Percentiles rank a stretch among this genome's conserved stretches.
These are phyloP conservation scores for Parauchenoglanis ngamensis DNA, from an alignment of 2,797 vertebrate genomes.

Conservation along the genomic window DNA sequence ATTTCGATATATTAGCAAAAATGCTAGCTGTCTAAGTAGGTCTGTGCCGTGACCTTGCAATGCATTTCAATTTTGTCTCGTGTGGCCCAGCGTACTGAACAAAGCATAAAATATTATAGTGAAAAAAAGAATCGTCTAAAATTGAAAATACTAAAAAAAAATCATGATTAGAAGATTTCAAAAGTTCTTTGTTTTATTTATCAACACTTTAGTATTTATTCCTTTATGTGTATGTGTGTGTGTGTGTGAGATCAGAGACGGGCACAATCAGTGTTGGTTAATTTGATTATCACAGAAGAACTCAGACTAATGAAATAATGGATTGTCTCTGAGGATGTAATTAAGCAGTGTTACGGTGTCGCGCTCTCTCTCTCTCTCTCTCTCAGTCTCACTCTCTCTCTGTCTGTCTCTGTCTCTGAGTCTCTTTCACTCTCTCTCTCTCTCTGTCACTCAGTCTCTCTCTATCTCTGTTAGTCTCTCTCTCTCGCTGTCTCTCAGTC, in stretches of 20 bases:
- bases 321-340: slow-evolving; percentile 44
- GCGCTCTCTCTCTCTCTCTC: neutral
- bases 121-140: neutral
- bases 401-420: neutral
- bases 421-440: neutral
- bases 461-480: neutral
- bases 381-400: neutral
- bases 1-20: neutral
- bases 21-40: neutral
- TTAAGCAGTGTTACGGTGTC: slow-evolving; percentile 26
- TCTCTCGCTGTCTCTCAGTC: no score
- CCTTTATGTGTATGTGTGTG: neutral
- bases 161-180: neutral
- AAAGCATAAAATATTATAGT: neutral
- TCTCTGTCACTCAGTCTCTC: neutral
- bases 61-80: neutral
- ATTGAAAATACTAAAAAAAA: neutral
- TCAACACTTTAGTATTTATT: neutral
- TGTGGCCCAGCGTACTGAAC: neutral
- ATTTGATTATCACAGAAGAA: slow-evolving; percentile 54
- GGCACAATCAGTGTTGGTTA: slow-evolving; percentile 39
- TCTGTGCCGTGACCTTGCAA: neutral
- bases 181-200: neutral
- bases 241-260: neutral
- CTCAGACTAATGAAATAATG: slow-evolving; percentile 50